Conservation (phyloP, 2,113 vertebrate genomes). For the Todiramphus saurophagus region DNA sequence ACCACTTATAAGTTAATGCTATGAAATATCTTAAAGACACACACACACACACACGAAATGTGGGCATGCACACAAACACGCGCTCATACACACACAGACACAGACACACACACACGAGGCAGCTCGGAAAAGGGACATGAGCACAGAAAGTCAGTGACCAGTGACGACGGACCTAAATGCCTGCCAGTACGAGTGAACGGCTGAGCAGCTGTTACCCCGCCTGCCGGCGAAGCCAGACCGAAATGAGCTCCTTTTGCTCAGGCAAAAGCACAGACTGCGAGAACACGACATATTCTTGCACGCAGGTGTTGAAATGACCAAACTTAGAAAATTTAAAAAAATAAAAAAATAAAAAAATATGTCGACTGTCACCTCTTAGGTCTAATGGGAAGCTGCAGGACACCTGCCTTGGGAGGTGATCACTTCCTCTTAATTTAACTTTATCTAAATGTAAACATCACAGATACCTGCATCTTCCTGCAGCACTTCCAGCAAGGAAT, state of each 20-base stretch:
- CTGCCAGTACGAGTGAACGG: slow-evolving; percentile 70
- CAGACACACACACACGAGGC: slow-evolving; percentile 46
- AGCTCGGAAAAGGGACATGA: slow-evolving; percentile 64
- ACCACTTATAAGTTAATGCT: slow-evolving; percentile 69
- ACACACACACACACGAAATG: slow-evolving; percentile 2
- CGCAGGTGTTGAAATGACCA: slow-evolving; percentile 57
- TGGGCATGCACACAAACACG: slow-evolving; percentile 30
- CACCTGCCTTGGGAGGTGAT: slow-evolving; percentile 21
- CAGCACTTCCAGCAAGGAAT: slow-evolving; percentile 63
- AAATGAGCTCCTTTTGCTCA: slow-evolving; percentile 71
- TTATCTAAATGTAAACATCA: slow-evolving; percentile 3
- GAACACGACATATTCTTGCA: slow-evolving; percentile 48
- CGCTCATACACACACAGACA: slow-evolving; percentile 15
- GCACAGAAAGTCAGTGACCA: slow-evolving; percentile 69
- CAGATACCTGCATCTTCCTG: slow-evolving; percentile 20
- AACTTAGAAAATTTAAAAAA: not conserved
- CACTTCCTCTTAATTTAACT: slow-evolving; percentile 53
- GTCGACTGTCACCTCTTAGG: slow-evolving; percentile 29
- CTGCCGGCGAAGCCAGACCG: slow-evolving; percentile 65
- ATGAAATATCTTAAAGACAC: slow-evolving; percentile 69
- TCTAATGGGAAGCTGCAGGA: slow-evolving; percentile 60
- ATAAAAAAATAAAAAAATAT: not conserved
- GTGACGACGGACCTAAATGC: slow-evolving; percentile 72
- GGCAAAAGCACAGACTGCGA: slow-evolving; percentile 76
- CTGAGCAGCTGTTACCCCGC: slow-evolving; percentile 70